Evolutionary conservation across 1,140 invertebrate species (phyloP).

Genomic region (Dendrolimus punctatus): DNA sequence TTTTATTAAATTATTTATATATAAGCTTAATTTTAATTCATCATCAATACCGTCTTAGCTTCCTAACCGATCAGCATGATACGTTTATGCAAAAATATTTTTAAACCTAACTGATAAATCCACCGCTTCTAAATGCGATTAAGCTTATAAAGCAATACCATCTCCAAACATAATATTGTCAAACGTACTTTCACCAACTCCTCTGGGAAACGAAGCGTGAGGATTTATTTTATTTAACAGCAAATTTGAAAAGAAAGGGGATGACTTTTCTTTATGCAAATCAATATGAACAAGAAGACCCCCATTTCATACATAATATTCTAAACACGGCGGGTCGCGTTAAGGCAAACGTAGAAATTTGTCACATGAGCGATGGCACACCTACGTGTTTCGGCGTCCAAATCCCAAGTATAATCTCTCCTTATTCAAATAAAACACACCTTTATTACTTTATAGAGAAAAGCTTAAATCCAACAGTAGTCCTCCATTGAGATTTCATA

Average conservation of each 20-base stretch:
- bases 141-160: no score
- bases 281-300: slow-evolving; percentile 43
- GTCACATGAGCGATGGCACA: slow-evolving; percentile 71
- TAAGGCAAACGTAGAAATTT: slow-evolving; percentile 71
- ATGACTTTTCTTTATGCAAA: slow-evolving; percentile 45
- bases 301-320: slow-evolving; percentile 61
- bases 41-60: no score
- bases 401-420: slow-evolving; percentile 66
- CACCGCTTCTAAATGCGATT: no score
- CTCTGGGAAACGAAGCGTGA: no score
- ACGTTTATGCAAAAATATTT: no score
- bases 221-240: no score
- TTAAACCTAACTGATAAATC: no score
- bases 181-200: no score
- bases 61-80: no score
- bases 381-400: slow-evolving; percentile 65
- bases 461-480: slow-evolving; percentile 54
- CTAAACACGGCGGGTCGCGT: slow-evolving; percentile 63
- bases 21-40: no score
- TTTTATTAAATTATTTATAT: no score
- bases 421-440: slow-evolving; percentile 63
- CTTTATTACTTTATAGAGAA: slow-evolving; percentile 67
- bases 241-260: not conserved
- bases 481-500: slow-evolving; percentile 46
- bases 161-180: no score